Conservation (phyloP, 2,797 vertebrate species). For the Centroberyx gerrardi region DNA sequence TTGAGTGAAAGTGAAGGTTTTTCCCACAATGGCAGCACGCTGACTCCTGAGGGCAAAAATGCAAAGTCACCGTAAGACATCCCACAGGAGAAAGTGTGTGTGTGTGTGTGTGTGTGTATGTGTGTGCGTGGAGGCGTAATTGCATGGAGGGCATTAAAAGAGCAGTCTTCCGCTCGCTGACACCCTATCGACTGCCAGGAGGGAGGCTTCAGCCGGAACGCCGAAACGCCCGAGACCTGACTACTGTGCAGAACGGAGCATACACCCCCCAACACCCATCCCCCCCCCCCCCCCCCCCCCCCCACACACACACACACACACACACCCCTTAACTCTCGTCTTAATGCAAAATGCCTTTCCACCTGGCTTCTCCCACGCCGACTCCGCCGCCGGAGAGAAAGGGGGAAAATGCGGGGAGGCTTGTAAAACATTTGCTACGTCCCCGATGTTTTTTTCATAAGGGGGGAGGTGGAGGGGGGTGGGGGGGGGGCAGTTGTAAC, state of each 20-base stretch:
- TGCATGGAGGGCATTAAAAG: conserved; percentile 47
- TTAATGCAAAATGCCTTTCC: conserved; percentile 51
- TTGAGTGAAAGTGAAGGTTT: neutral
- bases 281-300: no score
- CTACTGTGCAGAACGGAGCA: conserved; percentile 35
- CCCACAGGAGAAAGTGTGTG: conserved; percentile 27
- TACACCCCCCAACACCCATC: neutral
- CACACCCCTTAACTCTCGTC: conserved; percentile 27
- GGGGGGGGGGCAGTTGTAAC: conserved; percentile 12
- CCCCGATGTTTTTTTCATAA: conserved; percentile 60
- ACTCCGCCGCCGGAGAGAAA: conserved; percentile 14
- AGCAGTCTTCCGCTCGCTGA: conserved; percentile 57
- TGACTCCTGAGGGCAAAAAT: conserved; percentile 17
- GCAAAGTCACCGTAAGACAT: conserved; percentile 12
- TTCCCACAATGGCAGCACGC: neutral
- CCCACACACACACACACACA: neutral
- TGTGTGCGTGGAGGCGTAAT: conserved; percentile 44
- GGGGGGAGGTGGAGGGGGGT: neutral
- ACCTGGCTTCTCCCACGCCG: conserved; percentile 44
- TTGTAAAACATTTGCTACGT: conserved; percentile 69
- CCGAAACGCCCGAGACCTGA: conserved; percentile 42
- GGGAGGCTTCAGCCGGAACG: conserved; percentile 40
- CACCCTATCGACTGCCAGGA: conserved; percentile 43
- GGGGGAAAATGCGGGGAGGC: neutral
- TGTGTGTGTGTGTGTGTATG: neutral